Percentiles rank a stretch among this genome's conserved stretches.
phyloP scores from a whole-genome alignment of 2,797 vertebrate species.

The Sphaeramia orbicularis region DNA sequence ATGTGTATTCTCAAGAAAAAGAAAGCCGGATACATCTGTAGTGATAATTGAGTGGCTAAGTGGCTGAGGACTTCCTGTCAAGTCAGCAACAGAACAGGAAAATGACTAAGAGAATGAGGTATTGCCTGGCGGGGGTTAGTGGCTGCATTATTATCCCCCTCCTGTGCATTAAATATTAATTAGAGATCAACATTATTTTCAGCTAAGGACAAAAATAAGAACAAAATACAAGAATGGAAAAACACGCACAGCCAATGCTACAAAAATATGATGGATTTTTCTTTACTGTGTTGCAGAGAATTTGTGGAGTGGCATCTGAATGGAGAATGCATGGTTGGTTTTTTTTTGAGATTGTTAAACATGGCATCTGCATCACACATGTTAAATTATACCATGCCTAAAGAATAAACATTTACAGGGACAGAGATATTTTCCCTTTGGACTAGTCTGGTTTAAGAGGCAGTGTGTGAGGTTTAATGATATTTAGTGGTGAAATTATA shows the following conservation, averaged over 20 bases:
- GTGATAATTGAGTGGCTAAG: conserved; percentile 36
- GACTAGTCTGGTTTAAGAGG: no score
- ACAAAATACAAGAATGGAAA: conserved; percentile 25
- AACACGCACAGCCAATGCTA: conserved; percentile 25
- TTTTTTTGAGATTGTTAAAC: no score
- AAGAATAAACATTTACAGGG: no score
- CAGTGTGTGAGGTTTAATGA: no score
- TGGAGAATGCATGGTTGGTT: no score
- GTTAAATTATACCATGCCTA: no score
- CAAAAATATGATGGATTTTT: conserved; percentile 32
- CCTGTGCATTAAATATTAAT: conserved; percentile 20
- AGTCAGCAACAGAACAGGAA: conserved; percentile 18
- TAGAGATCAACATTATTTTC: conserved; percentile 18
- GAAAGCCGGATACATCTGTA: conserved; percentile 31
- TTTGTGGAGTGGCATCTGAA: conserved; percentile 2
- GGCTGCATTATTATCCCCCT: not conserved
- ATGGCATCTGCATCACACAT: no score
- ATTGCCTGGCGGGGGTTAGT: not conserved
- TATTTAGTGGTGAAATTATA: no score
- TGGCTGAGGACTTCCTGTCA: conserved; percentile 20
- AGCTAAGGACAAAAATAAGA: conserved; percentile 8
- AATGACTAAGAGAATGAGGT: not conserved
- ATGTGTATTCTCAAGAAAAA: not conserved
- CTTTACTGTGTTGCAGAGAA: not conserved
- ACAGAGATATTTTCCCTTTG: no score